Base-by-base conservation (phyloP, 1,140 invertebrate species). In the Alviniconcha marisindica region DNA sequence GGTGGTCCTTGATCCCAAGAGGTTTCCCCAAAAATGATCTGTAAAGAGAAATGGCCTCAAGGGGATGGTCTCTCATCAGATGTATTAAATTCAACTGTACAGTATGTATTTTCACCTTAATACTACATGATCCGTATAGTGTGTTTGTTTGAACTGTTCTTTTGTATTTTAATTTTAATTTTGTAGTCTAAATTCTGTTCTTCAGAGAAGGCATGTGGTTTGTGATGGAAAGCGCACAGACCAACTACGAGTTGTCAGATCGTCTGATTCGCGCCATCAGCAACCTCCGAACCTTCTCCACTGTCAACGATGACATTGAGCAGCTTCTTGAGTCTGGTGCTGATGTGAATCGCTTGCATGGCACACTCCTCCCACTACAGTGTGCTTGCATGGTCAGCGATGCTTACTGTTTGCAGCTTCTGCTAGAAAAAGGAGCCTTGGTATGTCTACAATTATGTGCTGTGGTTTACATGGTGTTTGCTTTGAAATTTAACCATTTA, bases 371-470 rank as follows among this genome's bases (percentile, higher is more conserved):
- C 56, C 92, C 92, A 12, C 84, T 93, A 12, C 92, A 93, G 63
- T 93, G 92, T 88, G 91, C 92, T 28, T 93, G 92, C 84, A 93
- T 93, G 92, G 90, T 91, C 71, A 89, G 88, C 77, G 92, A 93
- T 63, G 86, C 28, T 44, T 84, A 90, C 31, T 83, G 84, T 81
- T 56, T 91, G 2, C 71, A 85, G 38, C 83, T 92, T 7, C 83
- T 93, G 2, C 60, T 93, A 0, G 60, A 89, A 4, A 91, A 88
- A 85, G 92, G 92, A 51, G 92, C 92, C 12, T 81, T 86, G 88
- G 92, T 93, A 86, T 84, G 24, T 54, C n/a, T n/a, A n/a, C n/a
- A n/a, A n/a, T n/a, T n/a, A n/a, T n/a, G n/a, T n/a, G n/a, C n/a
- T n/a, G n/a, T n/a, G n/a, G n/a, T n/a, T n/a, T n/a, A n/a, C n/a